Conservation (phyloP, 2,113 vertebrate species). For the Sterrhoptilus dennistouni region DNA sequence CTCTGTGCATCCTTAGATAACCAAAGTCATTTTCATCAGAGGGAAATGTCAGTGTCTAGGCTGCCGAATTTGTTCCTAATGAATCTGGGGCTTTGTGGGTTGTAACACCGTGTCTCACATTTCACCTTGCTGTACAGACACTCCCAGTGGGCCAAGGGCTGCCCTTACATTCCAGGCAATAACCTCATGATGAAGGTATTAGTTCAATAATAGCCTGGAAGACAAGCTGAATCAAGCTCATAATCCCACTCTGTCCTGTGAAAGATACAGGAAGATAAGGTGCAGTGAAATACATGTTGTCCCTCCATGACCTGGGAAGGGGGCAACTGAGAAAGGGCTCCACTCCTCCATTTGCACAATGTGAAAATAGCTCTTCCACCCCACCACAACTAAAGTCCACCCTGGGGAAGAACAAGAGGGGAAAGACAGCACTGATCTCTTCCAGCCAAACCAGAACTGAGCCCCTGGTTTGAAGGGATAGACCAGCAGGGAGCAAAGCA, state of each 20-base stretch:
- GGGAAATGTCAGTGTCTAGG: not conserved
- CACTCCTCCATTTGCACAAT: not conserved
- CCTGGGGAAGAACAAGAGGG: not conserved
- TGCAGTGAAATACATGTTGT: not conserved
- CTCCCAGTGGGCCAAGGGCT: not conserved
- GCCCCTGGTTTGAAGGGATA: not conserved
- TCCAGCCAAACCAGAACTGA: not conserved
- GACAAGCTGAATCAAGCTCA: not conserved
- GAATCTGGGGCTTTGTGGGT: not conserved
- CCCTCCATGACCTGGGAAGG: not conserved
- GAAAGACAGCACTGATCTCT: not conserved
- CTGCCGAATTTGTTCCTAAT: slow-evolving; percentile 5
- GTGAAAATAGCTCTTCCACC: not conserved
- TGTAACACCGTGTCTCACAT: not conserved
- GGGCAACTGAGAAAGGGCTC: not conserved
- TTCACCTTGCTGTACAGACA: not conserved
- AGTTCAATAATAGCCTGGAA: not conserved
- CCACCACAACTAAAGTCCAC: not conserved
- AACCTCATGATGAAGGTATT: not conserved
- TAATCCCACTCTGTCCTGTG: not conserved
- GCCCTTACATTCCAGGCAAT: not conserved
- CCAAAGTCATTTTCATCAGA: not conserved
- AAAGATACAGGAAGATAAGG: not conserved
- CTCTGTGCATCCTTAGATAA: not conserved
- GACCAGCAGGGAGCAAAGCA: not conserved